A percentile compares a stretch with the other conserved stretches of the same genome.
These are phyloP conservation scores for Lepidostoma basale DNA, from an alignment of 1,140 invertebrate species.

Conservation along the genomic window DNA sequence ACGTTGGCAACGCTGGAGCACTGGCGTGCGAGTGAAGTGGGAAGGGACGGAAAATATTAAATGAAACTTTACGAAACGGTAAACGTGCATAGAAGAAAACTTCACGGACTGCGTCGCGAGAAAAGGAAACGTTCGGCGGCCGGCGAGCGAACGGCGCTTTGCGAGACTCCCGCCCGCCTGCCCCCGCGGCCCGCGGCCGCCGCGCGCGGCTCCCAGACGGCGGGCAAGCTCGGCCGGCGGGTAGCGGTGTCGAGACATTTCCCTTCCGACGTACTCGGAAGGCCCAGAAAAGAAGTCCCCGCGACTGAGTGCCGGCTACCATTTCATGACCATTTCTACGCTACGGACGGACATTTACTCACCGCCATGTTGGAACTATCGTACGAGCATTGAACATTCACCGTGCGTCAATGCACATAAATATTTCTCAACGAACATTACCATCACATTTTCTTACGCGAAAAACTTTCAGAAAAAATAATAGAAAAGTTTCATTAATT, in stretches of 20 bases:
- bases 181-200: constrained; percentile 1
- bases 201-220: not conserved
- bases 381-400: constrained; percentile 10
- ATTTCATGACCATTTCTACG: not conserved
- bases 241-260: not conserved
- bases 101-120: constrained; percentile 15
- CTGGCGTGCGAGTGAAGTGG: not conserved
- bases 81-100: constrained; percentile 29
- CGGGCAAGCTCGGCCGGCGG: not conserved
- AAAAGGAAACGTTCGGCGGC: constrained; percentile 18
- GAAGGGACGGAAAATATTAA: constrained; percentile 5
- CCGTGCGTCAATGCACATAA: no score
- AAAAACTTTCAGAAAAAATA: no score
- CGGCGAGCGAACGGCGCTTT: constrained; percentile 26
- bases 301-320: not conserved
- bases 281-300: no score
- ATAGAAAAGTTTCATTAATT: no score
- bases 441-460: no score
- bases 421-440: no score
- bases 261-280: not conserved
- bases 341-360: not conserved
- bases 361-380: constrained; percentile 25
- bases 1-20: constrained; percentile 13
- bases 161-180: constrained; percentile 10
- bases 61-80: constrained; percentile 18